These are phyloP conservation scores for Drosophila melanica DNA, from an alignment of 1,140 invertebrate species.

Conservation along the genomic window DNA sequence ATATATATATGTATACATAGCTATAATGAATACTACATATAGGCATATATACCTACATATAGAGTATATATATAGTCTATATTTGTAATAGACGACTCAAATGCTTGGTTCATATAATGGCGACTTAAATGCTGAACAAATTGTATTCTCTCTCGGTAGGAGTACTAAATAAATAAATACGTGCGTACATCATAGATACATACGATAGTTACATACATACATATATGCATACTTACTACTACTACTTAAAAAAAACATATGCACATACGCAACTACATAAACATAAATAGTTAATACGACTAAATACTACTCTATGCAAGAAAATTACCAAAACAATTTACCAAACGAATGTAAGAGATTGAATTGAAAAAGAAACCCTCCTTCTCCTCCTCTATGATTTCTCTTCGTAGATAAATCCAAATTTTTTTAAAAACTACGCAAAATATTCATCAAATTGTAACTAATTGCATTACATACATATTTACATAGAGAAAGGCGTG, in stretches of 20 bases:
- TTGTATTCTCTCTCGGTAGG: constrained; percentile 6
- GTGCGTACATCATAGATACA: constrained; percentile 17
- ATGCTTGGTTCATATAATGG: constrained; percentile 13
- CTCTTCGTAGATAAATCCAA: not conserved
- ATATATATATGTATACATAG: constrained; percentile 50
- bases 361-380: not conserved
- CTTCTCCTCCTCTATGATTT: not conserved
- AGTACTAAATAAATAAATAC: constrained; percentile 8
- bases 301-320: constrained; percentile 25
- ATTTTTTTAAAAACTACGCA: constrained; percentile 4
- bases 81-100: constrained; percentile 26
- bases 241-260: constrained; percentile 2
- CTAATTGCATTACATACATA: constrained; percentile 7
- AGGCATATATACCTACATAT: constrained; percentile 39
- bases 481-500: constrained; percentile 7
- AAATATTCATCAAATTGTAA: constrained; percentile 1
- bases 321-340: constrained; percentile 21
- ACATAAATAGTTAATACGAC: constrained; percentile 22
- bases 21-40: constrained; percentile 48
- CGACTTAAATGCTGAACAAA: constrained; percentile 14
- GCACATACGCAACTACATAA: constrained; percentile 10
- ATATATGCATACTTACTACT: constrained; percentile 26
- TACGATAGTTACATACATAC: constrained; percentile 29
- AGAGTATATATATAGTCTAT: constrained; percentile 20
- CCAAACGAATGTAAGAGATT: not conserved